phyloP scores from a whole-genome alignment of 2,113 vertebrate genomes.

The Ptychochromis oligacanthus region DNA sequence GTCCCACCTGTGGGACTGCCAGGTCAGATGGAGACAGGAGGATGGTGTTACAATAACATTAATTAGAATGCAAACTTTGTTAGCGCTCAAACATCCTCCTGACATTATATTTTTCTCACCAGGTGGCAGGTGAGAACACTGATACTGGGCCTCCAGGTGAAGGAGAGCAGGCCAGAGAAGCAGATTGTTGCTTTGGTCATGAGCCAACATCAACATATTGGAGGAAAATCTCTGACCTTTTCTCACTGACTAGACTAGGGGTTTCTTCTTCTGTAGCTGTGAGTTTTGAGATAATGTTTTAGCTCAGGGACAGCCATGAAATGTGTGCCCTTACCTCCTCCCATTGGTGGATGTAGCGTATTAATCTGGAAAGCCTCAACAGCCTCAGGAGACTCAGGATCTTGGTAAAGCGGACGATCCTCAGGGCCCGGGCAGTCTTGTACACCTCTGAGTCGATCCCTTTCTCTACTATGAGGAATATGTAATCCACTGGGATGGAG shows the following conservation, averaged over 20 bases:
- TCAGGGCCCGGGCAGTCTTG: constrained; percentile 93
- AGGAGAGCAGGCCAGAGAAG: constrained; percentile 42
- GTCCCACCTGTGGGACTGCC: constrained; percentile 53
- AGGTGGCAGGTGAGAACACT: constrained; percentile 60
- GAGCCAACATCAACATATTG: constrained; percentile 57
- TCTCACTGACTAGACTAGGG: constrained; percentile 11
- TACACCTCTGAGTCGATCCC: constrained; percentile 98
- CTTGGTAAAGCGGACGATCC: constrained; percentile 97
- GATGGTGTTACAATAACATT: constrained; percentile 51
- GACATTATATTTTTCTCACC: constrained; percentile 58
- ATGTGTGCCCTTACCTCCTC: constrained; percentile 87
- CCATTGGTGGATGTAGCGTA: constrained; percentile 98
- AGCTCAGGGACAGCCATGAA: background rate
- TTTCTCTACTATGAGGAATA: constrained; percentile 98
- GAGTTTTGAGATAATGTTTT: constrained; percentile 21
- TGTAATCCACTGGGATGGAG: constrained; percentile 99
- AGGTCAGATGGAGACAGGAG: constrained; percentile 49
- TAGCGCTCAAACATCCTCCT: constrained; percentile 49
- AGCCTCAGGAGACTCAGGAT: constrained; percentile 93
- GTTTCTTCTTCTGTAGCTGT: constrained; percentile 24
- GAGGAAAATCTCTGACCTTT: constrained; percentile 58
- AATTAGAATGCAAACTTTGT: constrained; percentile 67
- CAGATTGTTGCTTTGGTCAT: constrained; percentile 46
- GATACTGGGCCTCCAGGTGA: constrained; percentile 34
- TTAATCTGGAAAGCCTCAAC: constrained; percentile 90